These are phyloP conservation scores for Triplophysa rosa DNA, from an alignment of 2,113 vertebrate species.

Conservation along the genomic window DNA sequence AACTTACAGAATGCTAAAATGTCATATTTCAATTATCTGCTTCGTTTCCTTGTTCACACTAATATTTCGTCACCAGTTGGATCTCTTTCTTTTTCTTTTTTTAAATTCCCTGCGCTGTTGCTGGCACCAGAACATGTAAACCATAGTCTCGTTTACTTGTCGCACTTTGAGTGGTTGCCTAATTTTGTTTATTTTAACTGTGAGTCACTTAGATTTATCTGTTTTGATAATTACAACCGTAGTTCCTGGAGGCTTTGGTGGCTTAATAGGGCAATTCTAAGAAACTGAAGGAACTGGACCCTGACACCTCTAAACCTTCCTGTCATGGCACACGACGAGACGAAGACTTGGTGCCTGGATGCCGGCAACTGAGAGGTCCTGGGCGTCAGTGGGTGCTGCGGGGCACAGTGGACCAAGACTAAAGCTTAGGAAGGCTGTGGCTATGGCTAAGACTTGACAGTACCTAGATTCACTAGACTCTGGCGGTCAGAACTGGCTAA, in stretches of 20 bases:
- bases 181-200: slow-evolving; percentile 65
- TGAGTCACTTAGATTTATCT: slow-evolving; percentile 59
- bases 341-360: too few species aligned
- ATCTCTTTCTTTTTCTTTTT: slow-evolving; percentile 56
- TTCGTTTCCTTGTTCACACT: slow-evolving; percentile 35
- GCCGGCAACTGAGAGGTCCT: too few species aligned
- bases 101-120: slow-evolving; percentile 58
- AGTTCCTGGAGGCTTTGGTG: slow-evolving; percentile 35
- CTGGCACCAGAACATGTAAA: slow-evolving; percentile 66
- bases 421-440: too few species aligned
- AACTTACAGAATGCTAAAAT: slow-evolving; percentile 22
- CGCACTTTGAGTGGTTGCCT: slow-evolving; percentile 52
- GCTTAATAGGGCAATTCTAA: slow-evolving; percentile 40
- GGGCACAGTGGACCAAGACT: too few species aligned
- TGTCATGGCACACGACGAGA: too few species aligned
- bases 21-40: slow-evolving; percentile 23
- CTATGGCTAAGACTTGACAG: too few species aligned
- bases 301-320: not conserved
- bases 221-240: slow-evolving; percentile 62
- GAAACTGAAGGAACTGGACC: slow-evolving; percentile 22
- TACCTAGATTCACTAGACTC: too few species aligned
- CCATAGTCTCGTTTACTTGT: slow-evolving; percentile 38
- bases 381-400: too few species aligned
- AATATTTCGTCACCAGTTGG: slow-evolving; percentile 60
- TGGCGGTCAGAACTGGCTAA: too few species aligned